Percentiles rank a stretch among this genome's conserved stretches.
These are phyloP conservation scores for Caranx ignobilis DNA, from an alignment of 2,113 vertebrate species.

Conservation along the genomic window DNA sequence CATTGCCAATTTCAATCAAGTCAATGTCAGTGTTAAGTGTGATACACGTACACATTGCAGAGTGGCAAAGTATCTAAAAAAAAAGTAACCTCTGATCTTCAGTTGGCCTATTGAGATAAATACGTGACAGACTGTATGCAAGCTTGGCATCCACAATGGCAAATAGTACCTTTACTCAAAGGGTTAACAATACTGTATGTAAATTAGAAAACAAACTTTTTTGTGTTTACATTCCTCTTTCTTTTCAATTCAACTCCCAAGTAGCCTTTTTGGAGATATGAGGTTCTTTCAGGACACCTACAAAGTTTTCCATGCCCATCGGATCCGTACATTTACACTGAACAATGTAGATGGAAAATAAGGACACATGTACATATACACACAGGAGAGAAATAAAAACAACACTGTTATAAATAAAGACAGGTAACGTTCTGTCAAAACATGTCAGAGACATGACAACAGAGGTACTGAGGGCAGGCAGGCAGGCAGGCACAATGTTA, in stretches of 20 bases:
- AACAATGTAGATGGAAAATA: slow-evolving; percentile 66
- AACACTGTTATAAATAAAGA: slow-evolving; percentile 81
- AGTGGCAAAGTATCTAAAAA: slow-evolving; percentile 14
- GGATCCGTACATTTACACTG: slow-evolving; percentile 67
- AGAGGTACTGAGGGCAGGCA: slow-evolving; percentile 78
- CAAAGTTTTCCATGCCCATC: slow-evolving; percentile 61
- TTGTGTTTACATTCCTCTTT: slow-evolving; percentile 27
- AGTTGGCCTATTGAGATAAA: slow-evolving; percentile 24
- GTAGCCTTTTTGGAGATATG: slow-evolving; percentile 42
- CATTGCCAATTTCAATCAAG: slow-evolving; percentile 20
- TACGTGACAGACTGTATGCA: slow-evolving; percentile 6
- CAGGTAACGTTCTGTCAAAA: slow-evolving; percentile 58
- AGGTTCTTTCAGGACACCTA: slow-evolving; percentile 56
- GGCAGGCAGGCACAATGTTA: slow-evolving; percentile 82
- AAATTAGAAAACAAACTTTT: slow-evolving; percentile 24
- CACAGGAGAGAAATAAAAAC: slow-evolving; percentile 52
- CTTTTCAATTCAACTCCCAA: slow-evolving; percentile 35
- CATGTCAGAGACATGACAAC: slow-evolving; percentile 72
- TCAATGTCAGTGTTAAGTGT: slow-evolving; percentile 26
- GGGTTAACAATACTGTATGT: slow-evolving; percentile 48
- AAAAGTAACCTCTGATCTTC: slow-evolving; percentile 21
- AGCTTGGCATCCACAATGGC: slow-evolving; percentile 36
- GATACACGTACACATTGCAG: slow-evolving; percentile 7
- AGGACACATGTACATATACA: slow-evolving; percentile 70
- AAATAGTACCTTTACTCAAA: slow-evolving; percentile 24